Evolutionary conservation across 2,888 invertebrate genomes (phyloP).

Genomic region (Eudasyphora cyanicolor): DNA sequence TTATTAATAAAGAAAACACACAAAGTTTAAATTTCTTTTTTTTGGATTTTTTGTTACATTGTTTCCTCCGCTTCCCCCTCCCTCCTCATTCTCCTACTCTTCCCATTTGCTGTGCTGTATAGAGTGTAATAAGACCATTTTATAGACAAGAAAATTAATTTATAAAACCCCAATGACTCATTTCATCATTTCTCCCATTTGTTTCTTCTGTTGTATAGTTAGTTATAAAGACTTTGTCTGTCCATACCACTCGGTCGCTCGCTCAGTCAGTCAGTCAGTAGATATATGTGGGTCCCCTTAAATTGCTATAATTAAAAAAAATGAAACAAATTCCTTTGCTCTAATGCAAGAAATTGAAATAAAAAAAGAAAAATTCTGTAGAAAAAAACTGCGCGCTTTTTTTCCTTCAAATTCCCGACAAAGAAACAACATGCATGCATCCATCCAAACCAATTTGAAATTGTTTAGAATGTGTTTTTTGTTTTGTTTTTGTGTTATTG

Average conservation of each 20-base stretch:
- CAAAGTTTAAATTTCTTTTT: conserved; percentile 20
- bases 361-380: conserved; percentile 46
- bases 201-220: no score
- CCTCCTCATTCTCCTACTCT: conserved; percentile 8
- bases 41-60: conserved; percentile 28
- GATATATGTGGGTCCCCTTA: conserved; percentile 19
- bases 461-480: conserved; percentile 17
- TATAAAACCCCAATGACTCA: conserved; percentile 55
- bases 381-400: conserved; percentile 42
- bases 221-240: not conserved
- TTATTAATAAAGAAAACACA: conserved; percentile 6
- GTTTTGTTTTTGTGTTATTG: conserved; percentile 32
- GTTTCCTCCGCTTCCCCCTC: conserved; percentile 18
- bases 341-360: conserved; percentile 23
- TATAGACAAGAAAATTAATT: conserved; percentile 25
- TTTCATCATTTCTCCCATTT: conserved; percentile 52
- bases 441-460: conserved; percentile 18
- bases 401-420: conserved; percentile 4
- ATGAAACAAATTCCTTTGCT: conserved; percentile 36
- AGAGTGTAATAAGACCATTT: no score
- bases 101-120: no score
- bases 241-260: no score
- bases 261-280: no score
- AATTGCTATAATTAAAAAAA: conserved; percentile 42
- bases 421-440: not conserved